Base-by-base conservation (phyloP, 2,113 vertebrate genomes). In the Rhinogobius similis region DNA sequence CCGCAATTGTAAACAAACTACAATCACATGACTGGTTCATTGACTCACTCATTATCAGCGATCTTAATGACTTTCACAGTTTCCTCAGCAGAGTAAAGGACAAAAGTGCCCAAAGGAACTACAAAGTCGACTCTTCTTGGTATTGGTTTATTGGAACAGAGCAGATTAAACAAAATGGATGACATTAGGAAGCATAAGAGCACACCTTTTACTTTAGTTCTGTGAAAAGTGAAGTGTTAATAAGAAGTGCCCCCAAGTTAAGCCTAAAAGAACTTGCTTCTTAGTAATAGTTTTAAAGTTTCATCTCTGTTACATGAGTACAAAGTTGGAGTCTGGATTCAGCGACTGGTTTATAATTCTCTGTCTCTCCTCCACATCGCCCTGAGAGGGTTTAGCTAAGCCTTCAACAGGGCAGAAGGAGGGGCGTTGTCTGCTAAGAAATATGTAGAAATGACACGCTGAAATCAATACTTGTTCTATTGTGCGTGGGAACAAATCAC, bases 31-130 rank as follows among this genome's bases (percentile, higher is more conserved):
- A 4, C 32, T 18, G 68, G 21, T 67, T 75, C 1, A 63, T 72
- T 72, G 46, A 50, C 52, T 69, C 75, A 58, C 64, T 62, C 67
- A 26, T 75, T 79, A 83, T 86, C n/a, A 76, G 62, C 62, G 39
- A 82, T 86, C 76, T 76, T 76, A 82, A 86, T 69, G 59, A 76
- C 72, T 67, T 80, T 70, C 36, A 58, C 39, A 65, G 0, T 46
- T 23, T 72, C 48, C 41, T 26, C 61, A 78, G 43, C 32, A 23
- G 21, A 10, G 18, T 12, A 52, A 32, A 18, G 26, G 52, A 70
- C 36, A 70, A 29, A 68, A 48, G 68, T 56, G 67, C 41, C 63
- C 41, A 50, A 24, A 66, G 52, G 29, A 80, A 58, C 39, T 65
- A 48, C 41, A 18, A 50, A 46, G 61, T 83, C 70, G 75, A 59